Percentiles rank a stretch among this genome's conserved stretches.
Evolutionary conservation across 2,888 invertebrate species (phyloP).

Genomic region (Hydriomena furcata): DNA sequence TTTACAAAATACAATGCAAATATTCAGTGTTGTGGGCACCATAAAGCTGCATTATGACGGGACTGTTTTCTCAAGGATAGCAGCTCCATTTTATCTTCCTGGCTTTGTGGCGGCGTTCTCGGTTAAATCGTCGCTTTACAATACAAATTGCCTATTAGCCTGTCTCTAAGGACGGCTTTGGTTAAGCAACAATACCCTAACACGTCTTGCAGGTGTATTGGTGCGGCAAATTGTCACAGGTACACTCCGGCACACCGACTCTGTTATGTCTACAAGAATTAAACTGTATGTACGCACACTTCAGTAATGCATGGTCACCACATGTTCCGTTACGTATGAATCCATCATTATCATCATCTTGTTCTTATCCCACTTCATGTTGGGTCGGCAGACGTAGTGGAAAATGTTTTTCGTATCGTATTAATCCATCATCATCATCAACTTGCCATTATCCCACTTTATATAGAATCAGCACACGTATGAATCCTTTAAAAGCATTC

Average conservation of each 20-base stretch:
- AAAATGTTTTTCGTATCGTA: no score
- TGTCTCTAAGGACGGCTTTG: conserved; percentile 31
- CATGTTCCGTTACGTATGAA: no score
- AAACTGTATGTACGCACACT: no score
- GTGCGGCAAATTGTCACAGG: conserved; percentile 17
- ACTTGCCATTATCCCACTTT: no score
- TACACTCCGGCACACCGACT: neutral
- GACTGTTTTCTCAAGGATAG: neutral
- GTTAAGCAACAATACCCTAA: conserved; percentile 34
- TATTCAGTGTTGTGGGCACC: neutral
- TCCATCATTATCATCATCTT: no score
- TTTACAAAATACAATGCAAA: neutral
- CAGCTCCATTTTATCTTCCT: conserved; percentile 18
- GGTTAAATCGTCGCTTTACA: conserved; percentile 42
- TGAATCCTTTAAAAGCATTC: no score
- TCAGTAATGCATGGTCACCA: no score
- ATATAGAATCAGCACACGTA: no score
- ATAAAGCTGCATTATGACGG: neutral
- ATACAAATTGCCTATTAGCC: conserved; percentile 55
- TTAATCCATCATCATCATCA: no score
- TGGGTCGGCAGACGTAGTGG: no score
- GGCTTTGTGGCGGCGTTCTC: conserved; percentile 20
- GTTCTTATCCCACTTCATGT: no score
- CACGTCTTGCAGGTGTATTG: conserved; percentile 18
- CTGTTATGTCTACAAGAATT: no score